Conservation (phyloP, 2,888 invertebrate species). For the Helobdella robusta region DNA sequence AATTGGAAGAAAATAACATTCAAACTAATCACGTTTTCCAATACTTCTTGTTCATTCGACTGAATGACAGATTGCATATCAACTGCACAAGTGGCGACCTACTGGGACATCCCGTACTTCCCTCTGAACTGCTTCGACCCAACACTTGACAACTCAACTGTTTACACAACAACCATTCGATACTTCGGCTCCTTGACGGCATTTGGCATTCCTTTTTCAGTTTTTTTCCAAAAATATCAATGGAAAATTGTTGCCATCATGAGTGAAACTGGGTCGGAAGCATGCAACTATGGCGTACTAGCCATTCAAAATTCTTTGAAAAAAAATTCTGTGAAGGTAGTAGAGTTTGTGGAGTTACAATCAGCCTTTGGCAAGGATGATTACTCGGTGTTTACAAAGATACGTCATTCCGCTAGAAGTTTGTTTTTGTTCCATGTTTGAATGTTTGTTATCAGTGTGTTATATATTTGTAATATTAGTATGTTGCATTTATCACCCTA, state of each 20-base stretch:
- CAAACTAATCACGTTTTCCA: too few relatives aligned
- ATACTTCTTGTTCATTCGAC: too few relatives aligned
- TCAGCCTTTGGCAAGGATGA: neutral
- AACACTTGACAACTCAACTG: neutral
- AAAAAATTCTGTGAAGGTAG: neutral
- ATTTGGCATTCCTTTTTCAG: neutral
- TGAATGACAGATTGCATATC: conserved; percentile 15
- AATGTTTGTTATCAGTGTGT: too few relatives aligned
- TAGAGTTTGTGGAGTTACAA: neutral
- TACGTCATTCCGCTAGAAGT: conserved; percentile 9
- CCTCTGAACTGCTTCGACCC: conserved; percentile 7
- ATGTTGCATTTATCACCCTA: too few relatives aligned
- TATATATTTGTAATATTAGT: too few relatives aligned
- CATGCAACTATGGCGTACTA: neutral
- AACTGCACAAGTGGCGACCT: neutral
- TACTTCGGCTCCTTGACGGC: conserved; percentile 7
- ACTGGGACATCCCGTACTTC: conserved; percentile 6
- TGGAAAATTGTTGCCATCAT: conserved; percentile 8
- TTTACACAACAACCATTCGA: conserved; percentile 10
- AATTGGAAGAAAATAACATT: too few relatives aligned
- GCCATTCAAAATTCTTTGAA: neutral
- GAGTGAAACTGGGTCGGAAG: conserved; percentile 5
- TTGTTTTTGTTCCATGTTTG: conserved; percentile 4
- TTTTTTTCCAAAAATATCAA: neutral
- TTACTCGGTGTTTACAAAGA: neutral